Evolutionary conservation across 2,113 vertebrate genomes (phyloP).

Genomic region (Rhinoptilus africanus): DNA sequence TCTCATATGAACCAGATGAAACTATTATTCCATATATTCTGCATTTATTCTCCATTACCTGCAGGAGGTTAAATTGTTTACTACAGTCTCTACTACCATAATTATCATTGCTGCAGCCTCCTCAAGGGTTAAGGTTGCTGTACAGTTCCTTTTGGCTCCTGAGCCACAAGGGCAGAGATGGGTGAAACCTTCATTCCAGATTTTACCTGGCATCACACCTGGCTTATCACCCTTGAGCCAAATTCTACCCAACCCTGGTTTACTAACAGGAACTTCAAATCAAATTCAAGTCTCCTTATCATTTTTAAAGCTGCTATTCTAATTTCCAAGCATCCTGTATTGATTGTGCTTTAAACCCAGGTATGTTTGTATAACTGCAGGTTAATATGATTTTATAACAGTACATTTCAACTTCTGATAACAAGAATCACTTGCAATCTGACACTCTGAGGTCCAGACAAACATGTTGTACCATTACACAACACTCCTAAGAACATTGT

Average conservation of each 20-base stretch:
- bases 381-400: not conserved
- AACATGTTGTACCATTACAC: not conserved
- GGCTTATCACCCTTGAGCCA: not conserved
- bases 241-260: not conserved
- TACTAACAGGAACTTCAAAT: not conserved
- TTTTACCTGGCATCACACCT: not conserved
- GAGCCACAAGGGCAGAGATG: not conserved
- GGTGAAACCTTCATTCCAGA: not conserved
- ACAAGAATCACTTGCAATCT: not conserved
- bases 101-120: not conserved
- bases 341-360: not conserved
- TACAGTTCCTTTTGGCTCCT: not conserved
- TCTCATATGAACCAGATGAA: not conserved
- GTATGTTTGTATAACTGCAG: not conserved
- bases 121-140: not conserved
- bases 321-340: not conserved
- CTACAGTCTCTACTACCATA: not conserved
- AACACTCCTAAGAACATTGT: not conserved
- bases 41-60: not conserved
- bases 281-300: not conserved
- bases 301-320: not conserved
- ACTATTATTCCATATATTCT: not conserved
- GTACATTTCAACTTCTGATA: not conserved
- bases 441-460: not conserved
- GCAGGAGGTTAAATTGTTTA: not conserved